Evolutionary conservation across 2,797 vertebrate genomes (phyloP), one percentile per base, ranked within the genome.

Genomic region (Chelon labrosus): DNA sequence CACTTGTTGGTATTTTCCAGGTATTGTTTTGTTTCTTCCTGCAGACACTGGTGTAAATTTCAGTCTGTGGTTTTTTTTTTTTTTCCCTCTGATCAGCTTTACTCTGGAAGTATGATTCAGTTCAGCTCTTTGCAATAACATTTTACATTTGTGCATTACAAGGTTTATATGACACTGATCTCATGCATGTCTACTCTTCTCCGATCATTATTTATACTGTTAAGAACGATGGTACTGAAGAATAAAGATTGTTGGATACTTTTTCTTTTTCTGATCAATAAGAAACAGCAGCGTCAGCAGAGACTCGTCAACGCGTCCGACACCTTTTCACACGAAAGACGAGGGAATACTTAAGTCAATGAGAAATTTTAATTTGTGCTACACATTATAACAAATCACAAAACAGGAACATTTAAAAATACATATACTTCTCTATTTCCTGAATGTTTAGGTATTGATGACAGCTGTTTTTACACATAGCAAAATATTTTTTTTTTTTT

Each of bases 321-420:
- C 13, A 8, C 11, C n/a, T 25, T 51, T 2, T 11, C 1, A 22
- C 39, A 68, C 7, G 1, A 19, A 83, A 35, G 22, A 80, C 57
- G 4, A 56, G 0, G 10, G 2, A 10, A 55, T 16, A 47, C 54
- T 83, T 72, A 84, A 50, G 75, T 91, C 92, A 90, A 92, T 85
- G 76, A 92, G 80, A 78, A 85, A 89, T 89, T 93, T 93, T 91
- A 90, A 93, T 91, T 90, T 93, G 80, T 93, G 91, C 91, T 91
- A 93, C 88, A 93, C 88, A 85, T 91, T 86, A 85, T 51, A 87
- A 88, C 83, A 92, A 92, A 94, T 93, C 91, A 93, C 92, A 93
- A 91, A 88, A 93, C 83, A 88, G 74, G 44, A 88, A 92, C 88
- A 89, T 91, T 93, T 91, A 91, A 94, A 93, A 93, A 93, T 90